These are phyloP conservation scores for Poecilia wingei DNA, from an alignment of 2,797 vertebrate genomes.

Conservation along the genomic window DNA sequence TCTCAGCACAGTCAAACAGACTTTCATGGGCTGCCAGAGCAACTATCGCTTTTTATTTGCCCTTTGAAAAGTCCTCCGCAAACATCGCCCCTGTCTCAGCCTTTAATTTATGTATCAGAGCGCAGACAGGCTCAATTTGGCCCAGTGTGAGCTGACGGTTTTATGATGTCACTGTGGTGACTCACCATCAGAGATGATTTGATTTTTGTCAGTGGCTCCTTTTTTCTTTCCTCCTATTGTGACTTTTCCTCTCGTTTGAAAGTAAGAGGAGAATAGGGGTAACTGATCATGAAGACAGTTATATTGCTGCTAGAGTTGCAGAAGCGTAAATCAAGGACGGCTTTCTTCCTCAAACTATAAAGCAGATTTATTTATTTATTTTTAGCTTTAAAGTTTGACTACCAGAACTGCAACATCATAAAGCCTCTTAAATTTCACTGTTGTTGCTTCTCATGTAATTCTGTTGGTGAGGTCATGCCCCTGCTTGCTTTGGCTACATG, in stretches of 20 bases:
- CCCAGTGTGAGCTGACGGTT: constrained; percentile 40
- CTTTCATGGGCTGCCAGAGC: constrained; percentile 37
- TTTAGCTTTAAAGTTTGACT: constrained; percentile 1
- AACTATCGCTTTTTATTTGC: constrained; percentile 49
- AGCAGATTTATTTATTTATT: background rate
- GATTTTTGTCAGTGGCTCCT: constrained; percentile 30
- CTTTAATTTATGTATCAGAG: constrained; percentile 61
- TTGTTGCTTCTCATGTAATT: background rate
- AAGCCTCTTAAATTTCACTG: constrained; percentile 7
- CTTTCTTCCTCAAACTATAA: background rate
- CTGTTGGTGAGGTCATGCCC: background rate
- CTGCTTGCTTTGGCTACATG: constrained; percentile 5
- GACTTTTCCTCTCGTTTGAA: constrained; percentile 9
- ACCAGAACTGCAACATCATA: background rate
- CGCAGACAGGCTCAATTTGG: constrained; percentile 49
- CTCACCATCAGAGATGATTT: constrained; percentile 58
- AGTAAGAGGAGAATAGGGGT: constrained; percentile 6
- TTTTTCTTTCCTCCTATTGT: constrained; percentile 12
- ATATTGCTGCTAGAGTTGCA: background rate
- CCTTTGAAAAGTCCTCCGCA: constrained; percentile 44
- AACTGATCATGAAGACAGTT: constrained; percentile 6
- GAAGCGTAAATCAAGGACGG: constrained; percentile 7
- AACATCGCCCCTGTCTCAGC: constrained; percentile 21
- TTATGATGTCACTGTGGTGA: constrained; percentile 65
- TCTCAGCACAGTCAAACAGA: constrained; percentile 13